phyloP scores from a whole-genome alignment of 1,140 invertebrate species.

The Diabrotica undecimpunctata region DNA sequence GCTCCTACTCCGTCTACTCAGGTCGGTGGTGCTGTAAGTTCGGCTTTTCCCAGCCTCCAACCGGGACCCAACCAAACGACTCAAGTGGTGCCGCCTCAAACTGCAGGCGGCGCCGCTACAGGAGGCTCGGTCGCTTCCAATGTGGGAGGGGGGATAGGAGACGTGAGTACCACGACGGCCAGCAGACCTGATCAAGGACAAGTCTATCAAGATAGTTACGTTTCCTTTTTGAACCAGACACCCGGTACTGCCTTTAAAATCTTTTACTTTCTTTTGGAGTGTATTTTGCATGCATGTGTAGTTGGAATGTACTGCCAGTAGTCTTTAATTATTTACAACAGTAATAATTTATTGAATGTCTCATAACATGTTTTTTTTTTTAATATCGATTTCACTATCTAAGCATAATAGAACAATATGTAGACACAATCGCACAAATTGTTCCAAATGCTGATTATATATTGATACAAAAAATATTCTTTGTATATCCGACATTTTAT shows the following conservation, averaged over 20 bases:
- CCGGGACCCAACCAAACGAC: slow-evolving; percentile 27
- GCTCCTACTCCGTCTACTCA: slow-evolving; percentile 47
- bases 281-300: slow-evolving; percentile 29
- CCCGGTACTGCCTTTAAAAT: slow-evolving; percentile 49
- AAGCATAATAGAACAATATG: too few relatives aligned
- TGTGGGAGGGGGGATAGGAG: slow-evolving; percentile 34
- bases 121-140: slow-evolving; percentile 20
- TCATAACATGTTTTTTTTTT: too few relatives aligned
- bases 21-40: slow-evolving; percentile 34
- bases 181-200: slow-evolving; percentile 44
- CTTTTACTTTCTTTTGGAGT: slow-evolving; percentile 39
- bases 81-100: slow-evolving; percentile 20
- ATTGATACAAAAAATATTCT: too few relatives aligned
- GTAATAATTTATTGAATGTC: too few relatives aligned
- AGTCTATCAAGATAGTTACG: slow-evolving; percentile 66
- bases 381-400: too few relatives aligned
- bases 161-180: slow-evolving; percentile 26
- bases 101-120: slow-evolving; percentile 26
- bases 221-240: slow-evolving; percentile 63
- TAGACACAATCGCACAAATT: too few relatives aligned
- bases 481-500: too few relatives aligned
- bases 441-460: too few relatives aligned
- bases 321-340: too few relatives aligned
- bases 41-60: slow-evolving; percentile 25
- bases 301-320: slow-evolving; percentile 21